Evolutionary conservation across 2,888 invertebrate genomes (phyloP), one percentile per base, ranked within the genome.

Genomic region (Thymelicus acteon): DNA sequence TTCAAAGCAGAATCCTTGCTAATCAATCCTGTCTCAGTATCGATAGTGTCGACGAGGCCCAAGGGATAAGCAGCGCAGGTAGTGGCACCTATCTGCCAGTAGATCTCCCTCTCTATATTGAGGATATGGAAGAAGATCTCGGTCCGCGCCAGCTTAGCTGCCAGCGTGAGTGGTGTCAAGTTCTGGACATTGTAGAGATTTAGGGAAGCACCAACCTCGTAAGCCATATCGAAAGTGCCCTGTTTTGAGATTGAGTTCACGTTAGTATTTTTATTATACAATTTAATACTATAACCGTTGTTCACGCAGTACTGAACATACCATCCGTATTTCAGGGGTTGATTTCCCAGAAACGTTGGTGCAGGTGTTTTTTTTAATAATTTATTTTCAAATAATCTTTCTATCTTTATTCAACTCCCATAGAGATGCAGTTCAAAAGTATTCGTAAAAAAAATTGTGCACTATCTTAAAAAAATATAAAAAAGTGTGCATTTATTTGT

Each of bases 81-180:
- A 6, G 99, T 98, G 73, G 98, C 97, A 0, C 98, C 98, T 76
- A 98, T 97, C 87, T 98, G 98, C 99, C 99, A 99, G 86, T 98
- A 98, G 77, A 99, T 98, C 92, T 99, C 98, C 40, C 99, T 92
- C 85, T 99, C 98, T 73, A 99, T 97, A 89, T 99, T 98, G 82
- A 99, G 94, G 77, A 99, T 99, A 83, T 99, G 99, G 83, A 99
- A 98, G 91, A 99, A 99, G 95, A 99, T 97, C 87, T 99, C 98
- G 19, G 97, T 97, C 62, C 97, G 95, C 0, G 98, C 99, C 77
- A 99, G 90, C 88, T 98, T 98, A 0, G 99, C 99, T 0, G 99
- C 97, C 77, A 99, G 86, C 0, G 99, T 99, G 61, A 99, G 87
- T 0, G 99, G 98, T 0, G 99, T 99, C 69, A 99, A 91, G 80